Conservation (phyloP, 2,113 vertebrate genomes). For the Sisor rabdophorus region DNA sequence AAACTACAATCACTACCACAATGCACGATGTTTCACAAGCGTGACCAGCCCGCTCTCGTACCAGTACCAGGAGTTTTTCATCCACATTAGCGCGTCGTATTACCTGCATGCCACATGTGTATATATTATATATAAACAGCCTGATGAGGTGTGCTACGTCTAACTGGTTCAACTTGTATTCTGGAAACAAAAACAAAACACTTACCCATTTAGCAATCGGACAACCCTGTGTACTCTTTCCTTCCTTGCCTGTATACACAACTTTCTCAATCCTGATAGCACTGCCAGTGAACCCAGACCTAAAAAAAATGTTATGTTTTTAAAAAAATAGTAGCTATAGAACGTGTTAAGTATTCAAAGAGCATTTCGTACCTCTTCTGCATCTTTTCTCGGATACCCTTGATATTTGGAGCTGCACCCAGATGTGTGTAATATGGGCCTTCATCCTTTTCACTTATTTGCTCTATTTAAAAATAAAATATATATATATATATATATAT, state of each 20-base stretch:
- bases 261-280: slow-evolving; percentile 95
- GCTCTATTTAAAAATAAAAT: slow-evolving; percentile 71
- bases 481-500: not conserved
- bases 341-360: slow-evolving; percentile 63
- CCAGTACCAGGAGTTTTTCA: slow-evolving; percentile 91
- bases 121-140: not conserved
- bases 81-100: slow-evolving; percentile 81
- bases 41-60: slow-evolving; percentile 85
- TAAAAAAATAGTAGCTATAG: slow-evolving; percentile 45
- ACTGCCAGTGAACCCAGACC: slow-evolving; percentile 85
- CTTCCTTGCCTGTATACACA: slow-evolving; percentile 96
- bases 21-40: slow-evolving; percentile 84
- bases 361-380: slow-evolving; percentile 84
- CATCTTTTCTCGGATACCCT: slow-evolving; percentile 89
- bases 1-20: slow-evolving; percentile 87
- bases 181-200: not conserved
- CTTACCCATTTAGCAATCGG: slow-evolving; percentile 99
- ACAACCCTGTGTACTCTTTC: slow-evolving; percentile 95
- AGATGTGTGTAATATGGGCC: slow-evolving; percentile 98
- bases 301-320: slow-evolving; percentile 47
- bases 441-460: slow-evolving; percentile 98
- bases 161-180: not conserved
- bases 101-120: slow-evolving; percentile 70
- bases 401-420: slow-evolving; percentile 88
- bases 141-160: not conserved